These are phyloP conservation scores for Ctenochaetus hawaiiensis DNA, from an alignment of 2,797 vertebrate species.

Conservation along the genomic window DNA sequence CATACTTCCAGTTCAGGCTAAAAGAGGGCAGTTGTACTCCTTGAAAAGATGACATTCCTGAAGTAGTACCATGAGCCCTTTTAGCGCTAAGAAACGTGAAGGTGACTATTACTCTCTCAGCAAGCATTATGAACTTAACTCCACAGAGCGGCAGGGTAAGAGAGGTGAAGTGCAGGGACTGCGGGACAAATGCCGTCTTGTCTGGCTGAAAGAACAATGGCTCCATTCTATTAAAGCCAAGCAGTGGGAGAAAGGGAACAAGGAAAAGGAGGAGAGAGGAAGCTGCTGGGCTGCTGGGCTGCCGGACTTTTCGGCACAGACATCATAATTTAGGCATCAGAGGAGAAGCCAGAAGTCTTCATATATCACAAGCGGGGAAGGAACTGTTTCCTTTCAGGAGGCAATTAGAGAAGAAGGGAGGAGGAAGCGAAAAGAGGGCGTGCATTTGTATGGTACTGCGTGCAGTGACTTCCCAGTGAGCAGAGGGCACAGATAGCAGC, in stretches of 20 bases:
- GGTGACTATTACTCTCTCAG: conserved; percentile 22
- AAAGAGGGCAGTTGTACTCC: background rate
- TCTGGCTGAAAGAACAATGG: conserved; percentile 51
- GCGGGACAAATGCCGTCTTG: conserved; percentile 34
- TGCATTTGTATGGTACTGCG: conserved; percentile 23
- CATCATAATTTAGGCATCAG: conserved; percentile 48
- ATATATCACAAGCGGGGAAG: conserved; percentile 8
- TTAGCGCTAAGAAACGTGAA: conserved; percentile 16
- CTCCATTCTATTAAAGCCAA: conserved; percentile 40
- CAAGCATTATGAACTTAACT: conserved; percentile 33
- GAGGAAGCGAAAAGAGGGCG: background rate
- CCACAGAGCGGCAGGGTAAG: conserved; percentile 2
- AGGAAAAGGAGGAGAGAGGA: conserved; percentile 39
- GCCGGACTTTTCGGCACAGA: conserved; percentile 32
- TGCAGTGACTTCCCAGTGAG: conserved; percentile 13
- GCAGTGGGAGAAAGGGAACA: conserved; percentile 25
- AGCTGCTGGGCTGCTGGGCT: conserved; percentile 20
- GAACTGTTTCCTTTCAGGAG: conserved; percentile 24
- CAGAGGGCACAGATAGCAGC: conserved; percentile 29
- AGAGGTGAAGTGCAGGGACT: conserved; percentile 19
- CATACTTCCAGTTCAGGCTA: background rate
- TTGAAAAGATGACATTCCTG: conserved; percentile 25
- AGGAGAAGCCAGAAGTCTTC: conserved; percentile 28
- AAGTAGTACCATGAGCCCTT: background rate
- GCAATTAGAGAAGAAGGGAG: conserved; percentile 5